Evolutionary conservation across 2,113 vertebrate genomes (phyloP), one percentile per base, ranked within the genome.

Genomic region (Platysternon megacephalum): DNA sequence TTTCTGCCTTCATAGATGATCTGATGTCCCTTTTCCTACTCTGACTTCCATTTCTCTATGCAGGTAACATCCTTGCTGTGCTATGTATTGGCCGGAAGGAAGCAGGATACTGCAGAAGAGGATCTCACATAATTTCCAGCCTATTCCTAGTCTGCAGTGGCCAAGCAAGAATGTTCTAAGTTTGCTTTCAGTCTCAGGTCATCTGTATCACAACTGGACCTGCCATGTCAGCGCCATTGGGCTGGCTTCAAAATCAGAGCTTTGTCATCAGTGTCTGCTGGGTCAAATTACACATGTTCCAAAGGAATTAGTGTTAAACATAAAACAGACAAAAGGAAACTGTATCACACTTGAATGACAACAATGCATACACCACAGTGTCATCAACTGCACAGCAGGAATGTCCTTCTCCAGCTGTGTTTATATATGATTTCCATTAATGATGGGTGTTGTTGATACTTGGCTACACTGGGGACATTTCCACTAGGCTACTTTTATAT

Each of bases 401-500:
- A 79, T 55, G 61, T 81, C 61, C 92, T 83, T 79, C 85, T 92
- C 97, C 97, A 98, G 96, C 95, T 97, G 96, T 93, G 97, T 93
- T 95, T 95, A 94, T 92, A 86, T 97, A 93, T 96, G 90, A 92
- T 93, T 74, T 94, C 58, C 87, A 96, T 97, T 95, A 93, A 91
- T 93, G 95, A 96, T 28, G 48, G 29, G 58, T 87, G 79, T 11
- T 95, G 5, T 28, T 92, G 85, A 49, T 80, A 68, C 42, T 95
- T 88, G 82, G 86, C 28, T 89, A 39, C 82, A 91, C 35, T 11
- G 53, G 42, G 49, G 56, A 51, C 48, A 2, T 46, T 86, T 88
- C 76, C 85, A 28, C 84, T 49, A 48, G 48, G 11, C 90, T 91
- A 6, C 10, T 3, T 35, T 95, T 93, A 84, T 91, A 83, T 90